Evolutionary conservation across 2,888 invertebrate species (phyloP).

Genomic region (Eurytoma californica): DNA sequence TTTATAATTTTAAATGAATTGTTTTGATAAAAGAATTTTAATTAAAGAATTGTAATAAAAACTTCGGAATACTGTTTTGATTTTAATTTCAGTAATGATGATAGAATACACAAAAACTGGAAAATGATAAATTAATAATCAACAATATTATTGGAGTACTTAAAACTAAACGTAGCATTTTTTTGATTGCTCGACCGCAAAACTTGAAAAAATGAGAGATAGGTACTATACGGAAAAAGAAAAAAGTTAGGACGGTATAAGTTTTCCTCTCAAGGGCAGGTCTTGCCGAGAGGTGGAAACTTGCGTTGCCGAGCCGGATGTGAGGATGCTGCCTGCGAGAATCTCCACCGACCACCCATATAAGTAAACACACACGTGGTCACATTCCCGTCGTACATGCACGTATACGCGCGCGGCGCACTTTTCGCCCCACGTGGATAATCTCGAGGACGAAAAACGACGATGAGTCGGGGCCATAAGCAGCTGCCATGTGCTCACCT

Average conservation of each 20-base stretch:
- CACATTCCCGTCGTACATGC: conserved; percentile 18
- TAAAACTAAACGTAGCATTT: too few relatives aligned
- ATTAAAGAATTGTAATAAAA: too few relatives aligned
- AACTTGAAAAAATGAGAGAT: not conserved
- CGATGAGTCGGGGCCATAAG: conserved; percentile 38
- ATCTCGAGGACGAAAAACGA: conserved; percentile 39
- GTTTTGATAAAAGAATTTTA: too few relatives aligned
- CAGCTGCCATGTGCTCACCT: conserved; percentile 56
- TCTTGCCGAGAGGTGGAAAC: conserved; percentile 30
- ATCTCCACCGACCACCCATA: not conserved
- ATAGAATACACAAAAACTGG: too few relatives aligned
- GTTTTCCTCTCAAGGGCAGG: conserved; percentile 25
- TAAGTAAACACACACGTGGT: conserved; percentile 1
- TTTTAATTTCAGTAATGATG: too few relatives aligned
- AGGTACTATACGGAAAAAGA: not conserved
- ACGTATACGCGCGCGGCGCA: not conserved
- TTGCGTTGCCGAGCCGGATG: conserved; percentile 39
- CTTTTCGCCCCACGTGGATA: conserved; percentile 1
- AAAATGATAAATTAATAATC: too few relatives aligned
- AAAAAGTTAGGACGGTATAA: too few relatives aligned
- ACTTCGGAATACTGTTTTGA: too few relatives aligned
- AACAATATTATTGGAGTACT: too few relatives aligned
- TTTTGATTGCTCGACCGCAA: too few relatives aligned
- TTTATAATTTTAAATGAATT: too few relatives aligned
- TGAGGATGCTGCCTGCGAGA: not conserved